Base-by-base conservation (phyloP, 2,888 invertebrate species). In the Papilio protenor region DNA sequence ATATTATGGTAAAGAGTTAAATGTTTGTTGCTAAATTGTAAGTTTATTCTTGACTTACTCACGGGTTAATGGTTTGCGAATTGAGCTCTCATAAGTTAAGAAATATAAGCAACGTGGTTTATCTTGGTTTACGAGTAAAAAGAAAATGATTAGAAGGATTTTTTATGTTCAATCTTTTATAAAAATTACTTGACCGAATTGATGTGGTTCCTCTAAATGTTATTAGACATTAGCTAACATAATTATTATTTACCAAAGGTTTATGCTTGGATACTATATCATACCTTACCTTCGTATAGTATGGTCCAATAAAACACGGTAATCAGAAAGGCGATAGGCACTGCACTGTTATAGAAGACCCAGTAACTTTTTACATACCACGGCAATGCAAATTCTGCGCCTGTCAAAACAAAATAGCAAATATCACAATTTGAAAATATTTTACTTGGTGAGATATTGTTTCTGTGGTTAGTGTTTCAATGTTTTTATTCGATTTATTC, bases 271-370 rank as follows among this genome's bases (percentile, higher is more conserved):
- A 69, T 55, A 18, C 49, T 18, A 27, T 66, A 21, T 18, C 18
- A 40, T 57, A 33, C 78, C 86, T 83, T 79, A 93, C 94, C 90
- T 85, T 88, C 88, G 82, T 89, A 94, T 2, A 95, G 87, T 47
- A 95, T 79, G 14, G 88, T 87, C 95, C 95, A 95, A 82, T 95
- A 95, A 83, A 95, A 94, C 23, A 94, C 85, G 0, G 94, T 94
- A 83, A 95, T 94, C 83, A 94, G 87, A 78, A 94, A 91, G 5
- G 94, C 91, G 5, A 91, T 70, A 0, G 95, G 94, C 0, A 90
- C 86, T 0, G 94, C 87, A 1, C 91, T 86, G 82, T 94, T 95
- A 87, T 88, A 92, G 33, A 92, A 81, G 74, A 92, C 86, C 95
- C 95, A 95, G 83, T 91, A 94, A 0, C 86, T 86, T 81, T 91